A percentile compares a stretch with the other conserved stretches of the same genome.
These are phyloP conservation scores for Lepus europaeus DNA, from an alignment of 2,113 vertebrate genomes.

Conservation along the genomic window DNA sequence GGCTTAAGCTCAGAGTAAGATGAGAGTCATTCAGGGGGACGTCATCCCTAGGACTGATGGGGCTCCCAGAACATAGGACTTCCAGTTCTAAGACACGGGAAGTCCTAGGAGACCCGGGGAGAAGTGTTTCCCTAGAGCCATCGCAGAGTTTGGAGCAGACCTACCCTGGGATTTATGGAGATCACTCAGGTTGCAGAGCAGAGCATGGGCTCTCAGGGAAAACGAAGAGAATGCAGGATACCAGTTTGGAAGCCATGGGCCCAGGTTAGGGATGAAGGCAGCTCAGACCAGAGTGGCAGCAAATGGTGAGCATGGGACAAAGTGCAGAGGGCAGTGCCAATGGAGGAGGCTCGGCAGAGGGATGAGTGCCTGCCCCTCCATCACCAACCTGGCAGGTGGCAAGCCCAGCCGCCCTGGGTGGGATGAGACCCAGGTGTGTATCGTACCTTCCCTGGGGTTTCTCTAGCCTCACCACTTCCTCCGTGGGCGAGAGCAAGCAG, in stretches of 20 bases:
- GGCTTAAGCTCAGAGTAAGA: not conserved
- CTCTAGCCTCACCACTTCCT: not conserved
- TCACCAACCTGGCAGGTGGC: not conserved
- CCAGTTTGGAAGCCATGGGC: not conserved
- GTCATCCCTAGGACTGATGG: not conserved
- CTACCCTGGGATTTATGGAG: not conserved
- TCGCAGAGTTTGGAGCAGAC: not conserved
- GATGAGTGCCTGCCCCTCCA: rapidly evolving
- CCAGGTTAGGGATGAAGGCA: no score
- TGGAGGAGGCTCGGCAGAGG: not conserved
- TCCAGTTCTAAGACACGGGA: not conserved
- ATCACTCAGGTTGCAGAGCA: no score
- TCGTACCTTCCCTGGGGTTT: not conserved
- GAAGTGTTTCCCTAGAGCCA: not conserved
- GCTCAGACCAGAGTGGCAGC: not conserved
- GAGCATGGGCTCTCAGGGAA: not conserved
- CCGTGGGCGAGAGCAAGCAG: no score
- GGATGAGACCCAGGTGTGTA: not conserved
- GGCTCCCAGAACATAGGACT: not conserved
- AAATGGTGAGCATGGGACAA: not conserved
- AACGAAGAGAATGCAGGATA: not conserved
- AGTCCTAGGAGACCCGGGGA: not conserved
- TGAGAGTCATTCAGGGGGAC: not conserved
- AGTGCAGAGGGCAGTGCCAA: not conserved
- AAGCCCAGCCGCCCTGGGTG: not conserved